These are phyloP conservation scores for Sericinus montela DNA, from an alignment of 2,888 invertebrate genomes.

Conservation along the genomic window DNA sequence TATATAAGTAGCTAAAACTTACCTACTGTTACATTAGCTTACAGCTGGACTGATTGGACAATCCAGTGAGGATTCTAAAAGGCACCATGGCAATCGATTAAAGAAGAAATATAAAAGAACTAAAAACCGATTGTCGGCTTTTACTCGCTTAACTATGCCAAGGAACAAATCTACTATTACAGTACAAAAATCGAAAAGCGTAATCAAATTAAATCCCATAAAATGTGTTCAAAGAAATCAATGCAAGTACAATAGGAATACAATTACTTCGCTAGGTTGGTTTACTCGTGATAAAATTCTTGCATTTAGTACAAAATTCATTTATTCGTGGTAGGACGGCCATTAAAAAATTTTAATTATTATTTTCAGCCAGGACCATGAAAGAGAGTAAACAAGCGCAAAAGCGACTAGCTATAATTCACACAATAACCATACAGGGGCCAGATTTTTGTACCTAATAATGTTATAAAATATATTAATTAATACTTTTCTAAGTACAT, in stretches of 20 bases:
- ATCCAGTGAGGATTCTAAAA: neutral
- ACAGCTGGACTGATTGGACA: neutral
- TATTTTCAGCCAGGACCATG: slow-evolving; percentile 5
- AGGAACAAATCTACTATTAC: neutral
- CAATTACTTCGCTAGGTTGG: neutral
- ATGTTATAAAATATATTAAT: no score
- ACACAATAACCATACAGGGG: slow-evolving; percentile 15
- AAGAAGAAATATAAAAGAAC: neutral
- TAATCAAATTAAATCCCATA: neutral
- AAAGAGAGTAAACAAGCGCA: neutral
- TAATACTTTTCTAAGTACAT: no score
- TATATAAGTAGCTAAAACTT: no score
- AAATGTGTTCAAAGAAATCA: neutral
- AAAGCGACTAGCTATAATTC: slow-evolving; percentile 2
- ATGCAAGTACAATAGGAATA: neutral
- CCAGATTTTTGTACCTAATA: neutral
- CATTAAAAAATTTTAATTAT: neutral
- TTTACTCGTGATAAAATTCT: no score
- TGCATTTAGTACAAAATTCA: neutral
- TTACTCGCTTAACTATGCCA: neutral
- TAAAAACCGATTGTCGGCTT: neutral
- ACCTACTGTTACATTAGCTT: neutral
- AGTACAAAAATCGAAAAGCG: neutral
- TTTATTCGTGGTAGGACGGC: no score
- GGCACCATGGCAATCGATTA: neutral